Evolutionary conservation across 2,797 vertebrate genomes (phyloP).

Genomic region (Trachops cirrhosus): DNA sequence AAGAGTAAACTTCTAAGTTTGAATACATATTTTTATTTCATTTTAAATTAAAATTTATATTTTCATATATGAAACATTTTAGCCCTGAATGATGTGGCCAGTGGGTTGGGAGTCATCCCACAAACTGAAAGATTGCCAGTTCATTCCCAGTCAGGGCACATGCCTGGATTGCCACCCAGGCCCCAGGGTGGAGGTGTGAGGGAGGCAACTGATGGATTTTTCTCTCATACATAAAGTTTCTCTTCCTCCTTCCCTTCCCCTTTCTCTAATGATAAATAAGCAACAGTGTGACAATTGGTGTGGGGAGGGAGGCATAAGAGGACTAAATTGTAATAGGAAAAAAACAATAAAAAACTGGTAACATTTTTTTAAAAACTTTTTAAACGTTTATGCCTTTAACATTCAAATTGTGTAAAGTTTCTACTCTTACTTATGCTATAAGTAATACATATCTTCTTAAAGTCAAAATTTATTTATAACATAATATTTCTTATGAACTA

Average conservation of each 20-base stretch:
- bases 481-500: background rate
- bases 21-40: background rate
- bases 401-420: background rate
- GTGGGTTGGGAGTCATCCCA: background rate
- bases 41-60: background rate
- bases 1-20: background rate
- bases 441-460: background rate
- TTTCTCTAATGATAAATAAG: background rate
- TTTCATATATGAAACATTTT: background rate
- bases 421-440: background rate
- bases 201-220: background rate
- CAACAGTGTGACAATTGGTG: background rate
- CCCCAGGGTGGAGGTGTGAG: too few species aligned
- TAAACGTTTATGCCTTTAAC: background rate
- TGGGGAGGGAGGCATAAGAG: background rate
- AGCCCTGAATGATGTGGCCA: background rate
- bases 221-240: background rate
- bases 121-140: background rate
- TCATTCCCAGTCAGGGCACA: background rate
- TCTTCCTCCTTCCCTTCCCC: background rate
- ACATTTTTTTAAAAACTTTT: background rate
- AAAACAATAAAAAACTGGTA: background rate
- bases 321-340: background rate
- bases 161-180: background rate
- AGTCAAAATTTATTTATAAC: background rate